phyloP scores from a whole-genome alignment of 2,113 vertebrate species.

The Nipponia nippon region DNA sequence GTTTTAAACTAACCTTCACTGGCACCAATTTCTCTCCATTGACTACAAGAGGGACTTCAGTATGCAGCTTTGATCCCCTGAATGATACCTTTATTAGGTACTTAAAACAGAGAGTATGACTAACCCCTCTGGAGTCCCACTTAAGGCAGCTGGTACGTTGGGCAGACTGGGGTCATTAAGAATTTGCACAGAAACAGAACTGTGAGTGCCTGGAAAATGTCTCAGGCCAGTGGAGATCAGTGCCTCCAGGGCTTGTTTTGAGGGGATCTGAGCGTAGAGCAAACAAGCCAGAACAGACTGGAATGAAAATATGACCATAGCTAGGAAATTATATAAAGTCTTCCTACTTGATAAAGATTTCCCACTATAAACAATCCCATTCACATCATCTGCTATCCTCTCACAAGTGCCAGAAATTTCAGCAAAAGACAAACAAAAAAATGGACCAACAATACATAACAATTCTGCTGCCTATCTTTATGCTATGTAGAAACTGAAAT shows the following conservation, averaged over 20 bases:
- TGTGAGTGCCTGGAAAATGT: not conserved
- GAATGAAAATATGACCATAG: not conserved
- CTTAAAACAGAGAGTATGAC: not conserved
- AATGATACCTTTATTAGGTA: not conserved
- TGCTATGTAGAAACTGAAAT: not conserved
- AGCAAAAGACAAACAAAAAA: not conserved
- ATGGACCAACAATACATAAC: not conserved
- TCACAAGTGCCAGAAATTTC: not conserved
- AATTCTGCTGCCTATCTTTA: not conserved
- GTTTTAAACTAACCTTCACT: not conserved
- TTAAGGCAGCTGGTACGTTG: not conserved
- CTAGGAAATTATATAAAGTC: slow-evolving; percentile 15
- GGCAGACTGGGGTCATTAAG: not conserved
- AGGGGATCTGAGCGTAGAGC: not conserved
- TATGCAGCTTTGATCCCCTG: not conserved
- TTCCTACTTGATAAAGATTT: slow-evolving; percentile 16
- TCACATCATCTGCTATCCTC: not conserved
- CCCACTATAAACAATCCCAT: not conserved
- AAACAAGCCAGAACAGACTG: not conserved
- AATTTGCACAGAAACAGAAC: not conserved
- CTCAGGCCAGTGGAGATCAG: not conserved
- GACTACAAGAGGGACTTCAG: not conserved
- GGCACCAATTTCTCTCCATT: not conserved
- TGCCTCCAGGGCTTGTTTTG: not conserved
- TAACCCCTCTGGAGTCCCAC: not conserved